phyloP scores from a whole-genome alignment of 1,140 invertebrate genomes.

The Helicoverpa zea region DNA sequence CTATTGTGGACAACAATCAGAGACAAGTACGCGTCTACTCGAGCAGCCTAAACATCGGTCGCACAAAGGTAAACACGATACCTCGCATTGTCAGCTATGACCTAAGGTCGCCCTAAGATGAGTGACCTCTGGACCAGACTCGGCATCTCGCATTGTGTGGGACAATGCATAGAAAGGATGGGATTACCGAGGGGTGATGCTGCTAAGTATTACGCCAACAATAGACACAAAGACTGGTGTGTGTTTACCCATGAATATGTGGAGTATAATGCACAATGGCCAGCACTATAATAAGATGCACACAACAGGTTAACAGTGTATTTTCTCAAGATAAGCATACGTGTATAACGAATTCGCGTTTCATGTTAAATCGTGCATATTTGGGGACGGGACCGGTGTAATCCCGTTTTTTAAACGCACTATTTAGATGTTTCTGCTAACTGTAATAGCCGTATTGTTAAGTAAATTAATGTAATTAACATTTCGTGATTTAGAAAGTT shows the following conservation, averaged over 20 bases:
- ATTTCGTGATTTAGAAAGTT: constrained; percentile 50
- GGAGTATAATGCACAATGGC: constrained; percentile 79
- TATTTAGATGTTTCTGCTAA: constrained; percentile 79
- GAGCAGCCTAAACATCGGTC: constrained; percentile 80
- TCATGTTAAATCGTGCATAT: constrained; percentile 83
- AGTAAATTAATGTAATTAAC: constrained; percentile 78
- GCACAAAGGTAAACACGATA: constrained; percentile 73
- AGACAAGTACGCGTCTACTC: constrained; percentile 51
- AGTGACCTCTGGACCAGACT: constrained; percentile 78
- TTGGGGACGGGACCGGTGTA: constrained; percentile 71
- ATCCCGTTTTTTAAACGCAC: constrained; percentile 78
- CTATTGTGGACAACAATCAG: constrained; percentile 59
- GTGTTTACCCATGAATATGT: constrained; percentile 85
- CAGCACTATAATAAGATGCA: constrained; percentile 78
- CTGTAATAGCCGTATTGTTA: constrained; percentile 76
- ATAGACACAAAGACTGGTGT: constrained; percentile 82
- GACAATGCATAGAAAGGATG: constrained; percentile 72
- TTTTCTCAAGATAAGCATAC: constrained; percentile 82
- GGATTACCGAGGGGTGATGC: constrained; percentile 80
- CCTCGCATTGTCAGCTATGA: constrained; percentile 70
- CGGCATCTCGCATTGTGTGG: constrained; percentile 71
- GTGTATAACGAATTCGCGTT: constrained; percentile 86
- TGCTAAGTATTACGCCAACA: constrained; percentile 84
- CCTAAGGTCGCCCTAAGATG: constrained; percentile 73
- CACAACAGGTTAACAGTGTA: constrained; percentile 78